phyloP scores from a whole-genome alignment of 2,797 vertebrate species.

The Tadarida brasiliensis region DNA sequence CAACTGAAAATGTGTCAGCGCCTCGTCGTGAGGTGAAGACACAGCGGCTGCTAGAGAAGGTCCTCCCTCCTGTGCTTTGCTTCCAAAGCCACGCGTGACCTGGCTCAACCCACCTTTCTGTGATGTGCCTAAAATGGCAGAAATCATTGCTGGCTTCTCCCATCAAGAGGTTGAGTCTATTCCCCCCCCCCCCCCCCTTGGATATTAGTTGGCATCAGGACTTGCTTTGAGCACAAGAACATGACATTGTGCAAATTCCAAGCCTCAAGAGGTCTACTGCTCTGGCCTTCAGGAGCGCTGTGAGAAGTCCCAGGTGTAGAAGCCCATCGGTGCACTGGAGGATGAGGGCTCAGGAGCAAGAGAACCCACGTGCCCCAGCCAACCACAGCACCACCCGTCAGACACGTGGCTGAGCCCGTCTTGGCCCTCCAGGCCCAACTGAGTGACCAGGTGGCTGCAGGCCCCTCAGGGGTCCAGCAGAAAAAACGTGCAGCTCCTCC shows the following conservation, averaged over 20 bases:
- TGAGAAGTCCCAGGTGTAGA: not conserved
- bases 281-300: not conserved
- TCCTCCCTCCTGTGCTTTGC: not conserved
- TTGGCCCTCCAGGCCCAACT: not conserved
- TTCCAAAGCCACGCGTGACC: not conserved
- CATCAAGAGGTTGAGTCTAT: not conserved
- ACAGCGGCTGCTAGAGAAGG: not conserved
- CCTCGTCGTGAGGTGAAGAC: not conserved
- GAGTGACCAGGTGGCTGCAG: too few species aligned
- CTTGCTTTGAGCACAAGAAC: not conserved
- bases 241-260: not conserved
- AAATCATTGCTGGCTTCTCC: not conserved
- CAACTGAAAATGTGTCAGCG: not conserved
- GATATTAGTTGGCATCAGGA: not conserved
- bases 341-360: rapidly evolving
- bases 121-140: not conserved
- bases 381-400: not conserved
- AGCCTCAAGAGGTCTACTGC: not conserved
- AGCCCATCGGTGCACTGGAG: not conserved
- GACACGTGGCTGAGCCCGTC: rapidly evolving
- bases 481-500: not conserved
- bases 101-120: not conserved
- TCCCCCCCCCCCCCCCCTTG: not conserved
- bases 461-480: not conserved
- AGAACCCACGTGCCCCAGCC: not conserved